Percentiles rank a stretch among this genome's conserved stretches.
Evolutionary conservation across 35 echinoderm and acorn worm species (phyloP).

Genomic region (Holothuria glaberrima): DNA sequence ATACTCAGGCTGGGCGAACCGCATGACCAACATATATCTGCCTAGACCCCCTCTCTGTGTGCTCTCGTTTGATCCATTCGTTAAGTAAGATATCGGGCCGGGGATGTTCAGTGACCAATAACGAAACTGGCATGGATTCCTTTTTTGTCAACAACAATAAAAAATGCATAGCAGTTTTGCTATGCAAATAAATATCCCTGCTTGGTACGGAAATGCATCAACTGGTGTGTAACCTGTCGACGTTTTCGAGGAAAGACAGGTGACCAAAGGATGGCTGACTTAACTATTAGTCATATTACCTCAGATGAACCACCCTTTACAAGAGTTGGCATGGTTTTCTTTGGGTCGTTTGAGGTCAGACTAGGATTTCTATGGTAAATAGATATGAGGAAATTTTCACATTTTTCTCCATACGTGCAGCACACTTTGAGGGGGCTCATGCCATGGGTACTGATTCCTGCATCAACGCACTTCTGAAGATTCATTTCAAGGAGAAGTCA

Average conservation of each 20-base stretch:
- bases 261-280: conserved; percentile 59
- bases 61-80: no score
- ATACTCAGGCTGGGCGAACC: no score
- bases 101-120: no score
- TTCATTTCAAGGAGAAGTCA: conserved; percentile 50
- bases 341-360: conserved; percentile 75
- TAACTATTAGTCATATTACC: neutral
- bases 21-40: no score
- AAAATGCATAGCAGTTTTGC: no score
- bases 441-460: conserved; percentile 67
- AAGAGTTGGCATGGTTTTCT: conserved; percentile 60
- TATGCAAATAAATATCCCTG: no score
- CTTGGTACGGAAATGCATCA: conserved; percentile 39
- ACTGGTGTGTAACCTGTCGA: conserved; percentile 48
- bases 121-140: no score
- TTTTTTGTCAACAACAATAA: no score
- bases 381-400: conserved; percentile 67
- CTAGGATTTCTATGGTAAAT: conserved; percentile 48
- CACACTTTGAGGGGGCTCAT: conserved; percentile 66
- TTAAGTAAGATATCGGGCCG: no score
- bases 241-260: neutral
- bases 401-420: conserved; percentile 57
- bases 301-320: conserved; percentile 56
- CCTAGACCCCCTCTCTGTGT: no score
- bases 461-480: conserved; percentile 6